These are phyloP conservation scores for Archegozetes longisetosus DNA, from an alignment of 1,140 invertebrate genomes.

Conservation along the genomic window DNA sequence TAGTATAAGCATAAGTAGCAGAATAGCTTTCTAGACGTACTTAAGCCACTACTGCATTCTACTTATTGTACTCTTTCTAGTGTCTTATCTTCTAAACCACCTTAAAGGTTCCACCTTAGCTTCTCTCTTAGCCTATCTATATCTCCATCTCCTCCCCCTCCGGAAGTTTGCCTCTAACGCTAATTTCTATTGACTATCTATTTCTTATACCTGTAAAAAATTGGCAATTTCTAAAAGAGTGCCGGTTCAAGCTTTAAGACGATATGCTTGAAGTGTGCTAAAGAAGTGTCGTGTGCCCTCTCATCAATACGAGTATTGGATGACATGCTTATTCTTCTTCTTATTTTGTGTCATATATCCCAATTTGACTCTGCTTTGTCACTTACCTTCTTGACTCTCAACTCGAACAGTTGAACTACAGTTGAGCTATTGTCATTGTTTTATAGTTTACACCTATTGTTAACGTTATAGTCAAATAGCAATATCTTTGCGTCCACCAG, in stretches of 20 bases:
- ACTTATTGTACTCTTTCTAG: too few species aligned
- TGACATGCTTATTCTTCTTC: not conserved
- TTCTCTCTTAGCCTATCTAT: not conserved
- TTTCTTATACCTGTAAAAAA: not conserved
- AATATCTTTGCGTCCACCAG: too few species aligned
- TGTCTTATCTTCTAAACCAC: too few species aligned
- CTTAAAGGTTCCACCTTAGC: not conserved
- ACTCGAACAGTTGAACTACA: too few species aligned
- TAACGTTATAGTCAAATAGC: too few species aligned
- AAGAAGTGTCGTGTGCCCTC: too few species aligned
- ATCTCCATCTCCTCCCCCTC: not conserved
- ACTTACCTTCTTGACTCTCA: not conserved
- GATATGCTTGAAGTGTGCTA: not conserved
- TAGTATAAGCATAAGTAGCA: too few species aligned
- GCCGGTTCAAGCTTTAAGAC: not conserved
- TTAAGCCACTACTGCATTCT: too few species aligned
- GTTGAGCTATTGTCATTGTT: too few species aligned
- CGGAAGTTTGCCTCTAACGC: not conserved
- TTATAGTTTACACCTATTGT: not conserved
- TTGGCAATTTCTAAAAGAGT: too few species aligned
- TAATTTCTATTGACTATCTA: not conserved
- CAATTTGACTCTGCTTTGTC: not conserved
- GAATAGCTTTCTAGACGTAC: too few species aligned
- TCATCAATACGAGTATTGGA: not conserved
- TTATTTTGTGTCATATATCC: not conserved